Evolutionary conservation across 2,888 invertebrate species (phyloP), one percentile per base, ranked within the genome.

Genomic region (Nebria salina): DNA sequence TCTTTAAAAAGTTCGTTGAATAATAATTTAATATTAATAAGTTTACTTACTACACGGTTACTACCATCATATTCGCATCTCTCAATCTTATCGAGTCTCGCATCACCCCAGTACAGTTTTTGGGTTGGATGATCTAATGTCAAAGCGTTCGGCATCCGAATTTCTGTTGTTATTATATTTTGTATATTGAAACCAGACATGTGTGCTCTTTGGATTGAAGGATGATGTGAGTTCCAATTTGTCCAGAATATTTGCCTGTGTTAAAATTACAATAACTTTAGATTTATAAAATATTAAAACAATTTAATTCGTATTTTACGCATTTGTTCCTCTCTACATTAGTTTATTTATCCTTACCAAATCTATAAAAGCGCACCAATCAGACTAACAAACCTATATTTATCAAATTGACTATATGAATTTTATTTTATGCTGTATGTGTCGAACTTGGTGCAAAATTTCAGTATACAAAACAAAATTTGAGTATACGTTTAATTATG

Each of bases 101-200:
- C 96, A 89, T 97, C 96, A 20, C 94, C 94, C 96, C 96, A 96
- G 88, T 96, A 96, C 41, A 96, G 87, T 87, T 94, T 93, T 84
- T 93, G 92, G 64, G 94, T 93, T 82, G 90, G 90, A 87, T 94
- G 93, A 87, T 96, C 96, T 65, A 96, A 89, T 1, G 96, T 93
- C 70, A 97, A 88, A 0, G 95, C 96, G 90, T 96, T 96, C 6
- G 96, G 96, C 94, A 97, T 96, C 77, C 94, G 91, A 83, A 97
- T 95, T 81, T 95, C 94, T 0, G 93, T 94, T 76, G 92, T 93
- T 77, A 96, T 93, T 81, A 97, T 93, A 65, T 92, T 91, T 86
- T 95, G 92, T 54, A 93, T 89, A 9, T 91, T 91, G 85, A 90
- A 94, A 0, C 95, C 95, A 83, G 91, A 64, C 75, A 76, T 81